Evolutionary conservation across 2,888 invertebrate genomes (phyloP).

Genomic region (Trissolcus brochymenae): DNA sequence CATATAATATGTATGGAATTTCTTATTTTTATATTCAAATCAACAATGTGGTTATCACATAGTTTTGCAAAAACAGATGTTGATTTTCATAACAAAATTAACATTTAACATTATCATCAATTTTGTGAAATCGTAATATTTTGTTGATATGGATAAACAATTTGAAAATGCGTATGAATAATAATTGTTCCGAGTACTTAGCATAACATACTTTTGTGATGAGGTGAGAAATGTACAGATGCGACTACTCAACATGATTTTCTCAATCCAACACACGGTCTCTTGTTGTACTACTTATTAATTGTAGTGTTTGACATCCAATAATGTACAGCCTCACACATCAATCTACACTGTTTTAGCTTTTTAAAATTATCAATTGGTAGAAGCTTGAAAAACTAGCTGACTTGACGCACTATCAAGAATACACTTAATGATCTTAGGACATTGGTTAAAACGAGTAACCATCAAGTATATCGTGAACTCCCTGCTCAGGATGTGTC

Average conservation of each 20-base stretch:
- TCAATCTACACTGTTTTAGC: conserved; percentile 4
- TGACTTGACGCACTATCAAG: conserved; percentile 43
- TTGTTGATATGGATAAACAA: too few species aligned
- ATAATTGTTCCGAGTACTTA: neutral
- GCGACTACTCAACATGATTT: conserved; percentile 71
- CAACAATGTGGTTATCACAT: too few species aligned
- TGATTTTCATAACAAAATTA: too few species aligned
- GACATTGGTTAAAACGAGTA: conserved; percentile 17
- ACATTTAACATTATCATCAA: too few species aligned
- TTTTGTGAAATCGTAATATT: too few species aligned
- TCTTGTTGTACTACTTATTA: conserved; percentile 13
- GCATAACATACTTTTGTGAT: conserved; percentile 73
- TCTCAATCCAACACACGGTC: conserved; percentile 8
- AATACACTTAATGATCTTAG: conserved; percentile 47
- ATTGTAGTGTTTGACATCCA: too few species aligned
- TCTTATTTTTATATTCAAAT: too few species aligned
- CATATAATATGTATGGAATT: too few species aligned
- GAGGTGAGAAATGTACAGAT: conserved; percentile 69
- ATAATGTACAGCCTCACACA: too few species aligned
- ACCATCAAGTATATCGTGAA: conserved; percentile 11
- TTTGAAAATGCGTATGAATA: too few species aligned
- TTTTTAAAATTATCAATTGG: conserved; percentile 38
- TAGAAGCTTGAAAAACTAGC: conserved; percentile 32
- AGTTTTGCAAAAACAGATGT: too few species aligned
- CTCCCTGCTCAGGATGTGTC: conserved; percentile 3